Base-by-base conservation (phyloP, 2,888 invertebrate genomes). In the Andrena praecox region DNA sequence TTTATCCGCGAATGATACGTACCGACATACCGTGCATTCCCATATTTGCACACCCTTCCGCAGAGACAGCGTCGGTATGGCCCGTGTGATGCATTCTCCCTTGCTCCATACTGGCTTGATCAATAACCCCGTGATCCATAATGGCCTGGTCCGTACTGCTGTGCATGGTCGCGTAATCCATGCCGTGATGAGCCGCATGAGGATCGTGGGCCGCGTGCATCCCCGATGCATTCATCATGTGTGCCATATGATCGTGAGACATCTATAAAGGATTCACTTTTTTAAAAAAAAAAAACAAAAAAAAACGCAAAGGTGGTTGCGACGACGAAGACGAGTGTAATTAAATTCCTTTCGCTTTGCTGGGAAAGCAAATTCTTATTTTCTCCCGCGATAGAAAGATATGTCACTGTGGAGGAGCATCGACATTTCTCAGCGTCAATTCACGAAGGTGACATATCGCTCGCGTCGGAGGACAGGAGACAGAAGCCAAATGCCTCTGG, bases 21-120 rank as follows among this genome's bases (percentile, higher is more conserved):
- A 93, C 93, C 90, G 89, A 90, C 93, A 93, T 94, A 84, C 92
- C 93, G 70, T 93, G 92, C 85, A 86, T 85, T 66, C 78, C 84
- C 80, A 82, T 79, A 7, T 31, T 20, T 20, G 31, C 60, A 48
- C 87, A 86, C 2, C 73, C 35, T 0, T 79, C 42, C 6, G 66
- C 73, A 3, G 85, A 71, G 8, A 82, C 69, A n/a, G 60, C 71
- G 20, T 62, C 74, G 2, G 27, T 48, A 24, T 89, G 85, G 54
- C 63, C 54, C 1, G 5, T 20, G 16, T 71, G 71, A 12, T 27
- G 20, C 76, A 76, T 69, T 8, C 35, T 68, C 1, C 42, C 52
- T 16, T 79, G 79, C 10, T 50, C 20, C 69, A 69, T 64, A 2
- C 12, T 42, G n/a, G 6, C 1, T 24, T 89, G 85, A 31, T 82